Evolutionary conservation across 2,797 vertebrate genomes (phyloP), one percentile per base, ranked within the genome.

Genomic region (Chanos chanos): DNA sequence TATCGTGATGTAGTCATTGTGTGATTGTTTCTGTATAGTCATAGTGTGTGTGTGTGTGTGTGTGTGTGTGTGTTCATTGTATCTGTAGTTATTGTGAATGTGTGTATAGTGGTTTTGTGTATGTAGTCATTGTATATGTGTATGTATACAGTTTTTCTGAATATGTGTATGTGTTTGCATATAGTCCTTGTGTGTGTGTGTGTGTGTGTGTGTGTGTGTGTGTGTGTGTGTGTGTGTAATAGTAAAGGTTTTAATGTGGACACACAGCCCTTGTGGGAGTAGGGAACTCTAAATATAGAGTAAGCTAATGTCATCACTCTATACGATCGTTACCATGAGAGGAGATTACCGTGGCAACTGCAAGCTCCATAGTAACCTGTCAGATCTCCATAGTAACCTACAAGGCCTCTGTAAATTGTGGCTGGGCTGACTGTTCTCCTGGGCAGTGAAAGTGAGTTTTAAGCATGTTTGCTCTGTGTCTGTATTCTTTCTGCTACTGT

Each of bases 261-360:
- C n/a, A n/a, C n/a, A n/a, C n/a, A n/a, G n/a, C n/a, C n/a, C n/a
- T n/a, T n/a, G n/a, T n/a, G n/a, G n/a, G n/a, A n/a, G 41, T 25
- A 30, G 24, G 64, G 37, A 55, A 37, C 21, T 57, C 71, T 70
- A 73, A 63, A 70, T 73, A 67, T 70, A 67, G 72, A 60, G 8
- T 21, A 25, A 24, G 7, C 21, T 59, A 66, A 69, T 62, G 49
- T 58, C 9, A 64, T 45, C 63, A 59, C 31, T 15, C 58, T 16
- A 27, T 43, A 58, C 45, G 27, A 50, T 45, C 8, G 36, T 52
- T 57, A 31, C 47, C 39, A 39, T 41, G 43, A 44, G 33, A 60
- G 27, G 50, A 41, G 48, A 54, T 69, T 57, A 47, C 54, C 48
- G 5, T 56, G 54, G 67, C 55, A 66, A 73, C 63, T 25, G 7